phyloP scores from a whole-genome alignment of 2,797 vertebrate species.

The Phyllotis vaccarum region DNA sequence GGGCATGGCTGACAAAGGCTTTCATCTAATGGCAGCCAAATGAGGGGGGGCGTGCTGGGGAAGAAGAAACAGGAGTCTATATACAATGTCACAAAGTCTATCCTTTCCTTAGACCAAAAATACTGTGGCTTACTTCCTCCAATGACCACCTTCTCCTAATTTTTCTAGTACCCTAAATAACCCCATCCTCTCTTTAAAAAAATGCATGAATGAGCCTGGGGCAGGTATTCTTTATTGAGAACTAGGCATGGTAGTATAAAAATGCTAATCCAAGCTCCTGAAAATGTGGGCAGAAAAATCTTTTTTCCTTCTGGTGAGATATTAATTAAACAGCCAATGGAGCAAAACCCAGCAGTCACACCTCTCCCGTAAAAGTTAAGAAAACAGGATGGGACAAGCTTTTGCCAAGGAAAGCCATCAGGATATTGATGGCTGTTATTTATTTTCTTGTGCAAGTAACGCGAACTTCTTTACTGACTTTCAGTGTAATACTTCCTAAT shows the following conservation, averaged over 20 bases:
- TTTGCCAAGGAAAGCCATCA: not conserved
- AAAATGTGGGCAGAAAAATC: not conserved
- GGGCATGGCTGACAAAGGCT: not conserved
- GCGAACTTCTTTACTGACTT: not conserved
- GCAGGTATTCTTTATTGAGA: not conserved
- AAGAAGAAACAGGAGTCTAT: rapidly evolving
- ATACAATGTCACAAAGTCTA: not conserved
- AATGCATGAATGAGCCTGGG: not conserved
- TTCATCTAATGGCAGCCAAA: not conserved
- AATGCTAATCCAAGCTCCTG: not conserved
- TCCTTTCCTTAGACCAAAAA: not conserved
- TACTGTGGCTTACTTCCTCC: not conserved
- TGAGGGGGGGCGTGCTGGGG: no score
- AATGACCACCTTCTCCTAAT: not conserved
- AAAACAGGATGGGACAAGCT: not conserved
- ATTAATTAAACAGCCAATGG: not conserved
- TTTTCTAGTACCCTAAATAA: not conserved
- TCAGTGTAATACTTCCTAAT: not conserved
- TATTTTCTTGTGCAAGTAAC: not conserved
- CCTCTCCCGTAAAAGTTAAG: not conserved
- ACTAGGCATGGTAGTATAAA: not conserved
- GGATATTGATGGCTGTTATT: not conserved
- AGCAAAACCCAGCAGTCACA: not conserved
- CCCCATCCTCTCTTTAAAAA: not conserved
- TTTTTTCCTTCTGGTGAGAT: not conserved